A percentile compares a stretch with the other conserved stretches of the same genome.
Evolutionary conservation across 2,888 invertebrate species (phyloP).

Genomic region (Euplexia lucipara): DNA sequence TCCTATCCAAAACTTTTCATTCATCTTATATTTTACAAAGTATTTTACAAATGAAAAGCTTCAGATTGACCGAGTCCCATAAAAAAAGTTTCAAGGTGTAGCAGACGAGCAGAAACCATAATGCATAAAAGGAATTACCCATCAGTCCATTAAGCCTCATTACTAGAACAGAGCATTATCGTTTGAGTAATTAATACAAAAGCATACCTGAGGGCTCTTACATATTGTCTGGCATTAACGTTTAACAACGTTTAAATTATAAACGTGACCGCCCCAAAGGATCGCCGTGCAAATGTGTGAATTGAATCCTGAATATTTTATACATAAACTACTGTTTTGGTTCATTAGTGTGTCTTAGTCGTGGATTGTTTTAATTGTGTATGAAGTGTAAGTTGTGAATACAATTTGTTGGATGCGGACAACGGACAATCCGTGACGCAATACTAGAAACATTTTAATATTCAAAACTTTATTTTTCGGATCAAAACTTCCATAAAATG

Average conservation of each 20-base stretch:
- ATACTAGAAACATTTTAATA: too few species aligned
- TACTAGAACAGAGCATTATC: slow-evolving; percentile 37
- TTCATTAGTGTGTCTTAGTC: slow-evolving; percentile 13
- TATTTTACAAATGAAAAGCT: too few species aligned
- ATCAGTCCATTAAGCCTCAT: slow-evolving; percentile 21
- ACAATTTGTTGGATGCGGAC: too few species aligned
- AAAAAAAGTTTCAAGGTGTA: too few species aligned
- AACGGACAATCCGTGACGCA: too few species aligned
- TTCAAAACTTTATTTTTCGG: too few species aligned
- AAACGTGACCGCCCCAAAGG: slow-evolving; percentile 66
- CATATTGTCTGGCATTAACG: slow-evolving; percentile 65
- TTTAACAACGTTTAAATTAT: slow-evolving; percentile 64
- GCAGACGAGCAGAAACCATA: too few species aligned
- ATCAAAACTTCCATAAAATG: too few species aligned
- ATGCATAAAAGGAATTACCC: slow-evolving; percentile 4
- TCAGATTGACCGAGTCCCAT: too few species aligned
- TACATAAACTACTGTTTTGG: slow-evolving; percentile 42
- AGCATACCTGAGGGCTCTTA: slow-evolving; percentile 57
- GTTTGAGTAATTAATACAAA: slow-evolving; percentile 67
- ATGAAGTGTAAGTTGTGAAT: not conserved
- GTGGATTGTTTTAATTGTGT: not conserved
- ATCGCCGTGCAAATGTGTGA: slow-evolving; percentile 57
- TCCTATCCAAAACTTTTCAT: too few species aligned
- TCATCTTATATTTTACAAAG: too few species aligned
- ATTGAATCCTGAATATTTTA: slow-evolving; percentile 61